A percentile compares a stretch with the other conserved stretches of the same genome.
These are phyloP conservation scores for Cybosia mesomella DNA, from an alignment of 2,888 invertebrate genomes.

Conservation along the genomic window DNA sequence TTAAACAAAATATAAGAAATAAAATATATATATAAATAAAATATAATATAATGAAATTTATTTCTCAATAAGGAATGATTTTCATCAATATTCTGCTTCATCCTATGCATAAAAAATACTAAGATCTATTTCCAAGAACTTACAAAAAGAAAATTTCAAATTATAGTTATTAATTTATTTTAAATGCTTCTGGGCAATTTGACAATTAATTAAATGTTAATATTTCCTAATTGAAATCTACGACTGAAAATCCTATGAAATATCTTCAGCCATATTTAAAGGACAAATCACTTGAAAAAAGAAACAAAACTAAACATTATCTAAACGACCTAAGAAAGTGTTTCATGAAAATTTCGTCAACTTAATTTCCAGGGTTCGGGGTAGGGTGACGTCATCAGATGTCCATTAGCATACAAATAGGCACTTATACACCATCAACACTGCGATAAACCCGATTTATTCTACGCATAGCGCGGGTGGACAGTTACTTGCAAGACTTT, in stretches of 20 bases:
- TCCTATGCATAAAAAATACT: no score
- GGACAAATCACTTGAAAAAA: not conserved
- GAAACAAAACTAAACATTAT: slow-evolving; percentile 31
- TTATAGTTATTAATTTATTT: no score
- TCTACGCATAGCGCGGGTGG: not conserved
- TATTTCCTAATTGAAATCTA: slow-evolving; percentile 17
- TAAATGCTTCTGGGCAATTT: no score
- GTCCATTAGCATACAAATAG: slow-evolving; percentile 54
- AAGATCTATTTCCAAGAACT: no score
- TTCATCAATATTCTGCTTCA: no score
- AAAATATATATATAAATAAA: no score
- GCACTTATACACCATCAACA: slow-evolving; percentile 22
- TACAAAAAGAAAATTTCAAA: no score
- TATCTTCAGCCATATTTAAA: not conserved
- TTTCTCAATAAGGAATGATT: no score
- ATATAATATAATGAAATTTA: no score
- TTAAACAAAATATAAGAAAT: no score
- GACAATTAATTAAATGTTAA: no score
- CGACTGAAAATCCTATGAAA: not conserved
- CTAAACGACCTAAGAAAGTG: slow-evolving; percentile 30
- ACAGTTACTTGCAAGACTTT: slow-evolving; percentile 2
- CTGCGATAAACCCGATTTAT: slow-evolving; percentile 36
- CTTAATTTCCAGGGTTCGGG: slow-evolving; percentile 27
- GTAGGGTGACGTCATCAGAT: slow-evolving; percentile 37
- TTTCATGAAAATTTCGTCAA: slow-evolving; percentile 42